Evolutionary conservation across 2,888 invertebrate species (phyloP).

Genomic region (Nasonovia ribisnigri): DNA sequence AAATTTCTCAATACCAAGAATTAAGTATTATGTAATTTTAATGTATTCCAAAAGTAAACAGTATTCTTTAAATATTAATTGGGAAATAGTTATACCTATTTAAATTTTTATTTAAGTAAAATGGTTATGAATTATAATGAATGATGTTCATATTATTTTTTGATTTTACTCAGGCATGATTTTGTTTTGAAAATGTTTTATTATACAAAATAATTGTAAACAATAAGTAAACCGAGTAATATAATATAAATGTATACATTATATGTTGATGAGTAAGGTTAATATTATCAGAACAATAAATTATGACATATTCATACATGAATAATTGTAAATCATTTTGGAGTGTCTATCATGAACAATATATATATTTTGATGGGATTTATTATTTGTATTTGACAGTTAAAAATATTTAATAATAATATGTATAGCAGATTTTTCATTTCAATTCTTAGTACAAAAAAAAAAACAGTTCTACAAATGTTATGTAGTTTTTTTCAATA

Average conservation of each 20-base stretch:
- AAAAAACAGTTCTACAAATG: neutral
- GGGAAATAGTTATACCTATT: neutral
- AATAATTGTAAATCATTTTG: constrained; percentile 38
- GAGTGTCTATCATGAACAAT: neutral
- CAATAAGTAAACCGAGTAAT: neutral
- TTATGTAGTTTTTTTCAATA: neutral
- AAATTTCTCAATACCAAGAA: neutral
- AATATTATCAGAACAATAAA: constrained; percentile 29
- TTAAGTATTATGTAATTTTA: neutral
- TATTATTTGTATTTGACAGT: neutral
- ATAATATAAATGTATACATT: neutral
- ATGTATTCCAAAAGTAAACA: neutral
- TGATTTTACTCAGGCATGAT: neutral
- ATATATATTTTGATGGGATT: constrained; percentile 50
- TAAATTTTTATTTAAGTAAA: constrained; percentile 9
- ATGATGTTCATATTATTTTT: neutral
- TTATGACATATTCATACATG: constrained; percentile 23
- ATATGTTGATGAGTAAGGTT: constrained; percentile 13
- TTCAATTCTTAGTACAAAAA: neutral
- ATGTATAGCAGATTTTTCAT: neutral
- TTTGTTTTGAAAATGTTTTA: constrained; percentile 11
- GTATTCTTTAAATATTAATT: neutral
- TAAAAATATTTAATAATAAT: neutral
- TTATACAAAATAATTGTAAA: constrained; percentile 13
- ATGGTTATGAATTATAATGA: neutral